Evolutionary conservation across 2,888 invertebrate species (phyloP).

Genomic region (Yponomeuta cagnagella): DNA sequence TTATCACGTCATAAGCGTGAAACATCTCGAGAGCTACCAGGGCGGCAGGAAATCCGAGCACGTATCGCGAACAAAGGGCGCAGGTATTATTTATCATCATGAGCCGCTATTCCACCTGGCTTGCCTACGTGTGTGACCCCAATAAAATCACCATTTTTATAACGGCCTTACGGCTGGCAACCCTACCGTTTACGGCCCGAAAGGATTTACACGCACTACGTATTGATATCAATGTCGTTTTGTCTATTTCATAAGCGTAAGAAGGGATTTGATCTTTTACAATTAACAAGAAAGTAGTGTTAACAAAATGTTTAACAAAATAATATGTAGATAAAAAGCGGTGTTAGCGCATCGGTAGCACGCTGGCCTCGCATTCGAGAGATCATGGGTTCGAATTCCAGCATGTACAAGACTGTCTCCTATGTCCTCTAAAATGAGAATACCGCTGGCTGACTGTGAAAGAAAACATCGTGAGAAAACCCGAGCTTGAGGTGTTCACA

Average conservation of each 20-base stretch:
- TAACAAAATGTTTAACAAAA: too few species aligned
- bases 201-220: background rate
- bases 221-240: background rate
- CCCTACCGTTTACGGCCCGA: background rate
- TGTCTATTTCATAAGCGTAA: background rate
- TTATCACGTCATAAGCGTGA: constrained; percentile 12
- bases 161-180: constrained; percentile 34
- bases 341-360: too few species aligned
- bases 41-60: constrained; percentile 27
- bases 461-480: too few species aligned
- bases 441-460: too few species aligned
- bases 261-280: background rate
- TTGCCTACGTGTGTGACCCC: constrained; percentile 35
- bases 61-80: constrained; percentile 27
- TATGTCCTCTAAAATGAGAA: too few species aligned
- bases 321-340: too few species aligned
- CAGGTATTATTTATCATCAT: constrained; percentile 32
- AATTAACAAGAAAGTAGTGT: background rate
- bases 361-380: too few species aligned
- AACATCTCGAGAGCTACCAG: constrained; percentile 24
- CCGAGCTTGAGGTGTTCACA: too few species aligned
- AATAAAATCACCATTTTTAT: constrained; percentile 55
- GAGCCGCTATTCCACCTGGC: constrained; percentile 29
- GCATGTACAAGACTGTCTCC: too few species aligned
- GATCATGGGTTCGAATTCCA: too few species aligned